phyloP scores from a whole-genome alignment of 2,888 invertebrate genomes.

The Patella caerulea region DNA sequence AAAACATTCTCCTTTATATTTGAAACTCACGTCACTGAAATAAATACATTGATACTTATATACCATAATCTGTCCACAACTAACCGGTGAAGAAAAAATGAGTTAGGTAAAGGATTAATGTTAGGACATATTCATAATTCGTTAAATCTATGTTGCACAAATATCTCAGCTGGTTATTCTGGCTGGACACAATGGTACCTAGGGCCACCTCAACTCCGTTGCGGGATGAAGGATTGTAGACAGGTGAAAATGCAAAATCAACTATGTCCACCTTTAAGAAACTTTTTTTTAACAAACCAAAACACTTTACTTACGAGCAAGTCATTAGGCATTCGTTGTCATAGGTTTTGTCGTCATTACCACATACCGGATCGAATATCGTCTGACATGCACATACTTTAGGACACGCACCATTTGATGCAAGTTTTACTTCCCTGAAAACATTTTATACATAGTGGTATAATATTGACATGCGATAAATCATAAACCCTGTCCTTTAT shows the following conservation, averaged over 20 bases:
- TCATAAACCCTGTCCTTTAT: too few relatives aligned
- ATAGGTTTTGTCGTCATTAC: slow-evolving; percentile 22
- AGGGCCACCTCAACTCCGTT: too few relatives aligned
- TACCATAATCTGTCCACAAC: not conserved
- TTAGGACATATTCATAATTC: too few relatives aligned
- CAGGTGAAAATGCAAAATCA: too few relatives aligned
- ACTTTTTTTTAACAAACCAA: too few relatives aligned
- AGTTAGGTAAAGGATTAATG: too few relatives aligned
- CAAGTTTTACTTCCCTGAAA: not conserved
- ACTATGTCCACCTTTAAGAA: too few relatives aligned
- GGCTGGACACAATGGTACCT: too few relatives aligned
- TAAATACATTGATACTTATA: not conserved
- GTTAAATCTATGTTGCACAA: too few relatives aligned
- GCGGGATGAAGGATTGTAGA: too few relatives aligned
- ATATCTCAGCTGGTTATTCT: too few relatives aligned
- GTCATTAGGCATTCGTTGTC: slow-evolving; percentile 21
- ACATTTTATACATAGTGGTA: not conserved
- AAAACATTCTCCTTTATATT: slow-evolving; percentile 24
- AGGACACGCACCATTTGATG: not conserved
- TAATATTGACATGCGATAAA: too few relatives aligned
- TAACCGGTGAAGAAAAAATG: not conserved
- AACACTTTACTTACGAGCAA: slow-evolving; percentile 18
- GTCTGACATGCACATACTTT: slow-evolving; percentile 21
- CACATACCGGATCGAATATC: slow-evolving; percentile 23
- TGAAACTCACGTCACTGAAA: slow-evolving; percentile 13